These are phyloP conservation scores for Drosophila suzukii DNA, from an alignment of 1,140 invertebrate genomes.

Conservation along the genomic window DNA sequence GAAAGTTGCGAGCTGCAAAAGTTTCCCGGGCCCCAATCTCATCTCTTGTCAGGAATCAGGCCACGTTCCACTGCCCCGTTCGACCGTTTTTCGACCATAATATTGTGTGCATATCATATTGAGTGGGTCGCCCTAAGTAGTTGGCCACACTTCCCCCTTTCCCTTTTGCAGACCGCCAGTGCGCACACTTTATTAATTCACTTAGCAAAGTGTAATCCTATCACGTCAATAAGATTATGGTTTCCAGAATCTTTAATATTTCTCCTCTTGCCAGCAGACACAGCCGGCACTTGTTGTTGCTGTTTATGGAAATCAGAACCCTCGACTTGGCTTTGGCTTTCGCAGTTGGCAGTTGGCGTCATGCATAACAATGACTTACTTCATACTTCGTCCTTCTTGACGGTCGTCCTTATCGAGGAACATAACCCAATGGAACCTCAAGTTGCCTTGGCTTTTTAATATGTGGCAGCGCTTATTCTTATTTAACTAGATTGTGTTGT, in stretches of 20 bases:
- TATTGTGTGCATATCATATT: constrained; percentile 78
- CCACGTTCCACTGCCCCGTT: constrained; percentile 48
- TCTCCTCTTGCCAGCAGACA: constrained; percentile 45
- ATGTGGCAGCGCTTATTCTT: constrained; percentile 64
- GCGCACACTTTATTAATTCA: constrained; percentile 81
- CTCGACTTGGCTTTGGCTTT: constrained; percentile 59
- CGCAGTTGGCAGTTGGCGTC: constrained; percentile 64
- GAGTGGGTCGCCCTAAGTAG: constrained; percentile 73
- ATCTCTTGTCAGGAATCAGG: constrained; percentile 77
- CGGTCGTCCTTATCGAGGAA: constrained; percentile 1
- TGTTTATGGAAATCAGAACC: constrained; percentile 76
- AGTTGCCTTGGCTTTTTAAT: constrained; percentile 61
- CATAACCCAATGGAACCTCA: constrained; percentile 3
- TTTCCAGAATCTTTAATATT: constrained; percentile 83
- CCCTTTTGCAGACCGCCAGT: too few relatives aligned
- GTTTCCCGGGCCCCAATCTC: constrained; percentile 51
- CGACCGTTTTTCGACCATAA: constrained; percentile 66
- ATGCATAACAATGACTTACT: constrained; percentile 81
- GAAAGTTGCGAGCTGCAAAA: constrained; percentile 66
- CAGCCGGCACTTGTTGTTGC: constrained; percentile 55
- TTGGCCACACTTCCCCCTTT: constrained; percentile 34
- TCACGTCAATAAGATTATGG: constrained; percentile 84
- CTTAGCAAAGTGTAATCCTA: constrained; percentile 84
- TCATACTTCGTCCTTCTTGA: constrained; percentile 12
- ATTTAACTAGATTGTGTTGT: constrained; percentile 57